Percentiles rank a stretch among this genome's conserved stretches.
Conservation (phyloP, 2,888 invertebrate species). For the Helleia helle region DNA sequence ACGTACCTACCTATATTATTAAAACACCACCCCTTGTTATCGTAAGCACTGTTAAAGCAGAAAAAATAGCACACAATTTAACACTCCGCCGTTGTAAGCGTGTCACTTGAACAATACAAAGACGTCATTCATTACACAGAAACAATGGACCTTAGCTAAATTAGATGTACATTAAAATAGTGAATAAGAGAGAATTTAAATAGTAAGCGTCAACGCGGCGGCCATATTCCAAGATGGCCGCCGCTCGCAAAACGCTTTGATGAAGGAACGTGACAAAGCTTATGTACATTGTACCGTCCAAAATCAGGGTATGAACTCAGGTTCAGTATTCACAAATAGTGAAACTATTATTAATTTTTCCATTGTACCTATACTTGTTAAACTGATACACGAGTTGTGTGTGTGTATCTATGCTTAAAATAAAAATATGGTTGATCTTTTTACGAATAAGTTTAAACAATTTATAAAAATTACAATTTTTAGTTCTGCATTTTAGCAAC, state of each 20-base stretch:
- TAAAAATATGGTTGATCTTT: too few species aligned
- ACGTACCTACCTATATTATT: neutral
- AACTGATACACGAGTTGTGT: too few species aligned
- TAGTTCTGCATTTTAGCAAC: too few species aligned
- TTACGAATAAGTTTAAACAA: too few species aligned
- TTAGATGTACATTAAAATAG: constrained; percentile 53
- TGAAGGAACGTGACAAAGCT: too few species aligned
- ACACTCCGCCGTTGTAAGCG: neutral
- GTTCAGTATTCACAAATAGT: too few species aligned
- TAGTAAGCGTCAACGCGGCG: constrained; percentile 43
- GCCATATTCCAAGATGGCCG: constrained; percentile 64
- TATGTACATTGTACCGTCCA: too few species aligned
- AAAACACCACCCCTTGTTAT: neutral
- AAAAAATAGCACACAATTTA: neutral
- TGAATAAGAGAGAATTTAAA: constrained; percentile 58
- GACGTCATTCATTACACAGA: constrained; percentile 33
- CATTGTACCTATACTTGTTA: too few species aligned
- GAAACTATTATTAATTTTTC: too few species aligned
- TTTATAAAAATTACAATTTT: too few species aligned
- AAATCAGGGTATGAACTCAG: too few species aligned
- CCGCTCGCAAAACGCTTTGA: constrained; percentile 27
- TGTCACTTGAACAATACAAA: constrained; percentile 18
- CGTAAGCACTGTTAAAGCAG: neutral
- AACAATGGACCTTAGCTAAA: constrained; percentile 50
- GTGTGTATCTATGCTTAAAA: too few species aligned